Conservation (phyloP, 1,140 invertebrate species). For the Drosophila ironensis region DNA sequence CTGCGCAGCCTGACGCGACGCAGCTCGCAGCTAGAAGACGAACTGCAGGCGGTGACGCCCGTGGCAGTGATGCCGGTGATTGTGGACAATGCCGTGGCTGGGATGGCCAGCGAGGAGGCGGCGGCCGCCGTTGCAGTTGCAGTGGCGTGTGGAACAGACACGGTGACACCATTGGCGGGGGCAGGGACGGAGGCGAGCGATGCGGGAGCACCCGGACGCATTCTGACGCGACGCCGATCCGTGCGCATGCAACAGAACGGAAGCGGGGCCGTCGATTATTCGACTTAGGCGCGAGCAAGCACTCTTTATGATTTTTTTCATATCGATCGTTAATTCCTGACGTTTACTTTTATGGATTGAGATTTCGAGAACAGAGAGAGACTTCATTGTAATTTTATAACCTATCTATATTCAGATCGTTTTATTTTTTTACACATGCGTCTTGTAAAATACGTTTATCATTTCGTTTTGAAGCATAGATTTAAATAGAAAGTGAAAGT, state of each 20-base stretch:
- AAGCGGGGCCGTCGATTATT: constrained; percentile 51
- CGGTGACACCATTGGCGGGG: constrained; percentile 36
- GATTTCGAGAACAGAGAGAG: constrained; percentile 60
- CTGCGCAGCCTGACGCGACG: constrained; percentile 54
- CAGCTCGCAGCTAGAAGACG: constrained; percentile 85
- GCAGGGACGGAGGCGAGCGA: constrained; percentile 46
- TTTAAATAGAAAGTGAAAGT: constrained; percentile 48
- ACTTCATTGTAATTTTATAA: constrained; percentile 58
- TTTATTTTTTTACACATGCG: constrained; percentile 47
- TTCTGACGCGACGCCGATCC: constrained; percentile 71
- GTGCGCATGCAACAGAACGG: constrained; percentile 78
- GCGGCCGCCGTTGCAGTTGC: constrained; percentile 11
- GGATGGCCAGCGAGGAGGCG: constrained; percentile 55
- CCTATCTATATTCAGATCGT: constrained; percentile 26
- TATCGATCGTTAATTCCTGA: constrained; percentile 55
- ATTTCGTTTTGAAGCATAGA: constrained; percentile 39
- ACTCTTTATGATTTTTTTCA: constrained; percentile 48
- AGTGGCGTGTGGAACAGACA: background rate
- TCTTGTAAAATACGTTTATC: constrained; percentile 67
- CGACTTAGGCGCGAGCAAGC: constrained; percentile 26
- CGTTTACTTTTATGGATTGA: constrained; percentile 65
- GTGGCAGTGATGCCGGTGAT: constrained; percentile 75
- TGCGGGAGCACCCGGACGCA: constrained; percentile 47
- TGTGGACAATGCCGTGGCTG: constrained; percentile 79
- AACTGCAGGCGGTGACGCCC: constrained; percentile 81